phyloP scores from a whole-genome alignment of 2,113 vertebrate genomes.

The Macaca mulatta region DNA sequence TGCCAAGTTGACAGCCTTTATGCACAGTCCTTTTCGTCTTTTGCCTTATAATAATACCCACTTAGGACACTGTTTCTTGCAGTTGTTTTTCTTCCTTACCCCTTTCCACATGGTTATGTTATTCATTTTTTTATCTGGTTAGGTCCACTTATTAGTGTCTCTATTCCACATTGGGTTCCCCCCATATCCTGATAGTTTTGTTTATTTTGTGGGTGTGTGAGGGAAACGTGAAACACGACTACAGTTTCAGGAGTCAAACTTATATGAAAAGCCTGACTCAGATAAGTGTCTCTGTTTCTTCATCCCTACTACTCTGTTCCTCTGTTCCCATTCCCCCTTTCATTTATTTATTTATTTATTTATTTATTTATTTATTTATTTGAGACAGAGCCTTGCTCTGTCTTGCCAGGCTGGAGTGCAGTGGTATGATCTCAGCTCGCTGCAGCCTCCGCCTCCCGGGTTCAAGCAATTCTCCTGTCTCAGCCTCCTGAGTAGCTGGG shows the following conservation, averaged over 20 bases:
- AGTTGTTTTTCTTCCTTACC: background rate
- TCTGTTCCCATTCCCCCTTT: background rate
- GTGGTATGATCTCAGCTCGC: too few relatives aligned
- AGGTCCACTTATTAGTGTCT: background rate
- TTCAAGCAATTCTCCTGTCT: too few relatives aligned
- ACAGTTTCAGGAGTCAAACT: background rate
- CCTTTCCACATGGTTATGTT: background rate
- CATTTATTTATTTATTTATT: too few relatives aligned
- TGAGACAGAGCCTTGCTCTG: too few relatives aligned
- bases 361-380: fast-evolving
- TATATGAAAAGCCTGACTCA: background rate
- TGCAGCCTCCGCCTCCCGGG: too few relatives aligned
- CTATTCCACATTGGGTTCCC: background rate
- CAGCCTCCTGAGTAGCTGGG: too few relatives aligned
- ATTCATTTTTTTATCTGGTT: background rate
- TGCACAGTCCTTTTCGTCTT: background rate
- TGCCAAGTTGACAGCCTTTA: background rate
- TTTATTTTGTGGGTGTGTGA: background rate
- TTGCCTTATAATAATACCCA: background rate
- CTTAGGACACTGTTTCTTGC: background rate
- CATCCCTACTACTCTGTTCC: background rate
- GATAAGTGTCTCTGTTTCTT: background rate
- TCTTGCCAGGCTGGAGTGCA: too few relatives aligned
- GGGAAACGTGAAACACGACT: background rate
- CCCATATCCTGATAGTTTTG: background rate